Evolutionary conservation across 2,113 vertebrate genomes (phyloP), one percentile per base, ranked within the genome.

Genomic region (Manacus vitellinus): DNA sequence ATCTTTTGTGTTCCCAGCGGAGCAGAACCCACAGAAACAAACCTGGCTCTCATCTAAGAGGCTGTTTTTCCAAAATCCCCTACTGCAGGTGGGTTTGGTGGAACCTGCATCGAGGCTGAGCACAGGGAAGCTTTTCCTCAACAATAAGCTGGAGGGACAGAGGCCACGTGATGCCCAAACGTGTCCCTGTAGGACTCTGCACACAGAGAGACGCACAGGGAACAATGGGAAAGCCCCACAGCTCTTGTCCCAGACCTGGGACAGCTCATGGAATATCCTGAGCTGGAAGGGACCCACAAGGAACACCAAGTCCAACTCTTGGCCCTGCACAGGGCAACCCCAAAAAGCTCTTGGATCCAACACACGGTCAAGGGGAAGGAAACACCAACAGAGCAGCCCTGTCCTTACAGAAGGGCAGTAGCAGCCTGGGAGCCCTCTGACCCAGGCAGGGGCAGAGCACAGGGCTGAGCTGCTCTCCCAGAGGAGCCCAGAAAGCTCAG

Each of bases 1-100:
- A 9, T 3, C 1, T 1, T 14, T 0, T 9, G 63, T 12, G 0
- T 31, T 66, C 52, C 31, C 73, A 37, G 0, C 25, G 3, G 47
- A 6, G 52, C 79, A 83, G 68, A 81, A 35, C 13, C 55, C 28
- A 18, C 1, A 8, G 19, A 37, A 58, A n/a, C 39, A 41, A 78
- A 27, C 30, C 54, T 6, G 9, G 5, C 51, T 39, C 49, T 86
- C 54, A 30, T 1, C 39, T 4, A 10, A 31, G 72, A 31, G 6
- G 14, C 31, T 85, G 49, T 41, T 85, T 44, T 67, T 23, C 68
- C 92, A 41, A 47, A 93, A 28, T 0, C 20, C 14, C 49, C 58
- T 12, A 2, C 3, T 23, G 30, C 43, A 27, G 46, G 28, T 4
- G 20, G n/a, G 28, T 30, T 59, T 39, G 47, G 27, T 2, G 14